A percentile compares a stretch with the other conserved stretches of the same genome.
Conservation (phyloP, 2,888 invertebrate genomes). For the Caenorhabditis sp. region DNA sequence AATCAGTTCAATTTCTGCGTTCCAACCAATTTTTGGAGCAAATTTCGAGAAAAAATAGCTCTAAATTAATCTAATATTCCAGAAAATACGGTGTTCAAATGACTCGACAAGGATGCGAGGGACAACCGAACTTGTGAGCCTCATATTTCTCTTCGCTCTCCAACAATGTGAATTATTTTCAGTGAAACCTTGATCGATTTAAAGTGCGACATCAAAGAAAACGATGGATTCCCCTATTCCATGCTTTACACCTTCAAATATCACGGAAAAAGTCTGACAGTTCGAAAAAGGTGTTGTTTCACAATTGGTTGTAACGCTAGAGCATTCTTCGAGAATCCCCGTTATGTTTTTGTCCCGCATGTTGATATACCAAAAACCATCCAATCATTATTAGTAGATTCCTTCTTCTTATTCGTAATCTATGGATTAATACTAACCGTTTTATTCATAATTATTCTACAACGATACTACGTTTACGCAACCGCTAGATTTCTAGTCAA, state of each 20-base stretch:
- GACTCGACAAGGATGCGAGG: not conserved
- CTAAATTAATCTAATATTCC: no score
- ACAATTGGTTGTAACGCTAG: not conserved
- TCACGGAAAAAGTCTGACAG: not conserved
- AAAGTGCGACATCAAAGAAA: not conserved
- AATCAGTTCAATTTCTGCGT: no score
- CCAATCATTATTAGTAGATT: not conserved
- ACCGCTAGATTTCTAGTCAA: not conserved
- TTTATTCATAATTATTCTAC: not conserved
- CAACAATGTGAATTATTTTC: no score
- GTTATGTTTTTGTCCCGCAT: not conserved
- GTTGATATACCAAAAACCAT: not conserved
- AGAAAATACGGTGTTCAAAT: not conserved
- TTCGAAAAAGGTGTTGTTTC: not conserved
- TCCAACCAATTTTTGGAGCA: no score
- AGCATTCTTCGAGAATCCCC: not conserved
- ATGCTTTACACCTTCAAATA: not conserved
- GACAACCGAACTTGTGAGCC: not conserved
- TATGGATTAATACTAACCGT: not conserved
- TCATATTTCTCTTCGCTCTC: no score
- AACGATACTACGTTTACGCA: not conserved
- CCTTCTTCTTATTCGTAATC: not conserved
- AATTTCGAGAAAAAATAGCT: no score
- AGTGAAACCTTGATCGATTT: no score
- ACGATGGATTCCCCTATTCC: not conserved